Evolutionary conservation across 2,113 vertebrate genomes (phyloP).

Genomic region (Emydura subglobosa): DNA sequence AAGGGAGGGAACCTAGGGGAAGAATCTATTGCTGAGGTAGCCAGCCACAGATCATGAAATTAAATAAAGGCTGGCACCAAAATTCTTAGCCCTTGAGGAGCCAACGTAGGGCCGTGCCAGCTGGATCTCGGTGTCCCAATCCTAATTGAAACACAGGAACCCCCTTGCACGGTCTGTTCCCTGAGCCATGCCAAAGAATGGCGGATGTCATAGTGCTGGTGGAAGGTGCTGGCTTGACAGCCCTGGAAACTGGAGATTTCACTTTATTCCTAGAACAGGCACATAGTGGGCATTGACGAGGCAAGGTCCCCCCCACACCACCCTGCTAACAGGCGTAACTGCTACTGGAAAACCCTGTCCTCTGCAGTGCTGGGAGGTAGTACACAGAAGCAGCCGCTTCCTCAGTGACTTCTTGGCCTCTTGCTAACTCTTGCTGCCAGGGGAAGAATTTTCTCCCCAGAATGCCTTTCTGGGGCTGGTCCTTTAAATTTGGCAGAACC

Average conservation of each 20-base stretch:
- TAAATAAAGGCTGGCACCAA: not conserved
- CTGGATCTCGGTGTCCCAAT: not conserved
- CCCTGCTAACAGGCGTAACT: not conserved
- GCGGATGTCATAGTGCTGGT: not conserved
- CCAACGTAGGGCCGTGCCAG: not conserved
- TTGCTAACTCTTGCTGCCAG: not conserved
- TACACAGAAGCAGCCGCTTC: not conserved
- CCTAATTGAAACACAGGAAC: not conserved
- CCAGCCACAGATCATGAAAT: not conserved
- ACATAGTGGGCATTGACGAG: not conserved
- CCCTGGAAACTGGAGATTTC: not conserved
- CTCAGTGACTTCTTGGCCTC: not conserved
- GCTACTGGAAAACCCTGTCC: not conserved
- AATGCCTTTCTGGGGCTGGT: not conserved
- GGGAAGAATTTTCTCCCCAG: not conserved
- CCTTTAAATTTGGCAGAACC: not conserved
- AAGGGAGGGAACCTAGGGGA: not conserved
- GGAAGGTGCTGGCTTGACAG: not conserved
- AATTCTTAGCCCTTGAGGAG: not conserved
- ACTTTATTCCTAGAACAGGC: not conserved
- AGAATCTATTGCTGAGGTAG: not conserved
- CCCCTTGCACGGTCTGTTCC: too few species aligned
- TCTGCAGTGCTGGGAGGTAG: not conserved
- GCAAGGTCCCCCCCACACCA: not conserved
- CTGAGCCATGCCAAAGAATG: not conserved